Percentiles rank a stretch among this genome's conserved stretches.
Conservation (phyloP, 2,113 vertebrate genomes). For the Apteryx owenii region DNA sequence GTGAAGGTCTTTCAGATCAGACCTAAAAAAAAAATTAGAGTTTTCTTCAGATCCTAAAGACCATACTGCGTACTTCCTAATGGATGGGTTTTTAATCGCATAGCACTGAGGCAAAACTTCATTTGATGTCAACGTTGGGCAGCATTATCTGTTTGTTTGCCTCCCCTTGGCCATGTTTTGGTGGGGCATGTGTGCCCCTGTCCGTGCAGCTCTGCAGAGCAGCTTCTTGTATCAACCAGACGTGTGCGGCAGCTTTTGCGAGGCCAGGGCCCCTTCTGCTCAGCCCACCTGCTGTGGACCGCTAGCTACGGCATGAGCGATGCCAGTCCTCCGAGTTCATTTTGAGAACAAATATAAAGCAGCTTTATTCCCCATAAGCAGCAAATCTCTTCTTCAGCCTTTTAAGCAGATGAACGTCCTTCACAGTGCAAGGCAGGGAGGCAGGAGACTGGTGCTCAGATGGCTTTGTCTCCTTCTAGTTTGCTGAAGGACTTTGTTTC, state of each 20-base stretch:
- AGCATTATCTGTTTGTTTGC: accelerated
- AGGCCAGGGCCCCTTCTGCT: background rate
- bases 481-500: background rate
- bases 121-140: background rate
- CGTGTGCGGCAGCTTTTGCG: accelerated
- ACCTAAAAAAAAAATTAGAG: background rate
- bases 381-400: background rate
- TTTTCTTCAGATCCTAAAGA: background rate
- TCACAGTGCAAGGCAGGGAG: accelerated
- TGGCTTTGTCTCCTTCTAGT: background rate
- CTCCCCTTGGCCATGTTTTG: background rate
- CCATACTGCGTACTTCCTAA: accelerated
- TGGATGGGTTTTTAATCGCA: accelerated
- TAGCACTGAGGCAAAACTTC: background rate
- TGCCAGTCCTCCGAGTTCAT: background rate
- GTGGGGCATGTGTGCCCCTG: accelerated
- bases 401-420: background rate
- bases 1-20: background rate
- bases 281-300: background rate
- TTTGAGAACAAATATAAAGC: background rate
- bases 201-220: accelerated
- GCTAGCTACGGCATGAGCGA: accelerated
- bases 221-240: accelerated
- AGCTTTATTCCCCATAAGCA: background rate
- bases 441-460: background rate